These are phyloP conservation scores for Pholis gunnellus DNA, from an alignment of 2,113 vertebrate species.

Conservation along the genomic window DNA sequence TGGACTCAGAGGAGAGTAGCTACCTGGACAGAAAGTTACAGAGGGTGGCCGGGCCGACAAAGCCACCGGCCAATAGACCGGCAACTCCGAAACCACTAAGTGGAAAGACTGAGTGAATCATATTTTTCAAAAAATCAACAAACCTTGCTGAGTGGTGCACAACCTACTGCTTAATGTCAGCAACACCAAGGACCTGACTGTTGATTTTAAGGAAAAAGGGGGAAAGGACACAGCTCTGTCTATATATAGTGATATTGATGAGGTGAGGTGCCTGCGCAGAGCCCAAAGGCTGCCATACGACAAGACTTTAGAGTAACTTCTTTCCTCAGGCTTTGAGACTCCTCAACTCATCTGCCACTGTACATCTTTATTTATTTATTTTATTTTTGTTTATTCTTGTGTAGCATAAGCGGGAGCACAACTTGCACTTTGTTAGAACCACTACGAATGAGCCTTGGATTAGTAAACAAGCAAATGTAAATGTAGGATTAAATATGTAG, in stretches of 20 bases:
- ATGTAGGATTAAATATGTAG: constrained; percentile 67
- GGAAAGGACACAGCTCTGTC: too few relatives aligned
- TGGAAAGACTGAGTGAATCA: constrained; percentile 23
- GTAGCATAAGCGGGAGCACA: not conserved
- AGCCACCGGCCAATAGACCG: constrained; percentile 7
- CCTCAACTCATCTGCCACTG: not conserved
- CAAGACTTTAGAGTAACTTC: not conserved
- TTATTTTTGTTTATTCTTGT: not conserved
- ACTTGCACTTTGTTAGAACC: not conserved
- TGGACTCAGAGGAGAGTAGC: constrained; percentile 14
- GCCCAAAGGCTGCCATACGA: not conserved
- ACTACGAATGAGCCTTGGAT: not conserved
- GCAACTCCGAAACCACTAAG: constrained; percentile 34
- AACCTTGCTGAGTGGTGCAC: not conserved
- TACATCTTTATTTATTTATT: not conserved
- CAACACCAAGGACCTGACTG: not conserved
- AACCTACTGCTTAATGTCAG: not conserved
- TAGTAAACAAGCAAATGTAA: constrained; percentile 45
- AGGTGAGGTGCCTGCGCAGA: not conserved
- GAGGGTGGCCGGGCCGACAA: not conserved
- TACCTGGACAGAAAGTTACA: not conserved
- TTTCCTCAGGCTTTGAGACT: not conserved
- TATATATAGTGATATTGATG: not conserved
- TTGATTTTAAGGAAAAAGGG: not conserved
- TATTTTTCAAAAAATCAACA: not conserved